Percentiles rank a stretch among this genome's conserved stretches.
phyloP scores from a whole-genome alignment of 2,797 vertebrate genomes.

The Todus mexicanus region DNA sequence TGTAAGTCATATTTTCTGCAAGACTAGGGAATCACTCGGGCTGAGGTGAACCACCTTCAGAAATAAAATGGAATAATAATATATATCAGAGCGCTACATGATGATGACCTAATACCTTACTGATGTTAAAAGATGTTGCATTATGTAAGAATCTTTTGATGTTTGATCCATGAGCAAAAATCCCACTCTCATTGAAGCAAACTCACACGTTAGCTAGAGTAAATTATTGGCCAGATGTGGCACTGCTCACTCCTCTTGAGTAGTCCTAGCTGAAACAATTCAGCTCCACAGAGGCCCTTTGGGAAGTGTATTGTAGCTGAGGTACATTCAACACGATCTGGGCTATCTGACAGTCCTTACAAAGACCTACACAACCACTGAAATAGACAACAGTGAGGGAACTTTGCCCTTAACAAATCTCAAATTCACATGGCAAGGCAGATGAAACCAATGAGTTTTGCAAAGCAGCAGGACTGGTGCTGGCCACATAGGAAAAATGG shows the following conservation, averaged over 20 bases:
- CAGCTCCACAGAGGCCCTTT: not conserved
- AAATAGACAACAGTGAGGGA: not conserved
- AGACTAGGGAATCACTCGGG: not conserved
- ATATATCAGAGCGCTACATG: not conserved
- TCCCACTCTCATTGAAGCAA: not conserved
- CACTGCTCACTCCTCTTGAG: not conserved
- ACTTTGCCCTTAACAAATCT: not conserved
- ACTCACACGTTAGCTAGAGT: not conserved
- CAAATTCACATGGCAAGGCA: not conserved
- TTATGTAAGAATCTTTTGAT: conserved; percentile 19
- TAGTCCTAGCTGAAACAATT: not conserved
- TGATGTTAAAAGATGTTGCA: not conserved
- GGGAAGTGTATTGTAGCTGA: not conserved
- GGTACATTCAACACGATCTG: not conserved
- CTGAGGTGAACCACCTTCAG: not conserved
- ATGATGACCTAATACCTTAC: conserved; percentile 6
- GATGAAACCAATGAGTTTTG: not conserved
- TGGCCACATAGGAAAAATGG: not conserved
- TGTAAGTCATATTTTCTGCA: not conserved
- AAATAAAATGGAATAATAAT: conserved; percentile 35
- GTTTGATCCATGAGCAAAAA: conserved; percentile 19
- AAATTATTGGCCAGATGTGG: not conserved
- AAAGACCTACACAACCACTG: not conserved
- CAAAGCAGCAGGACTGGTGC: not conserved
- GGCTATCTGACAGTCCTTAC: not conserved